Conservation (phyloP, 1,140 invertebrate genomes). For the Vollenhovia emeryi region DNA sequence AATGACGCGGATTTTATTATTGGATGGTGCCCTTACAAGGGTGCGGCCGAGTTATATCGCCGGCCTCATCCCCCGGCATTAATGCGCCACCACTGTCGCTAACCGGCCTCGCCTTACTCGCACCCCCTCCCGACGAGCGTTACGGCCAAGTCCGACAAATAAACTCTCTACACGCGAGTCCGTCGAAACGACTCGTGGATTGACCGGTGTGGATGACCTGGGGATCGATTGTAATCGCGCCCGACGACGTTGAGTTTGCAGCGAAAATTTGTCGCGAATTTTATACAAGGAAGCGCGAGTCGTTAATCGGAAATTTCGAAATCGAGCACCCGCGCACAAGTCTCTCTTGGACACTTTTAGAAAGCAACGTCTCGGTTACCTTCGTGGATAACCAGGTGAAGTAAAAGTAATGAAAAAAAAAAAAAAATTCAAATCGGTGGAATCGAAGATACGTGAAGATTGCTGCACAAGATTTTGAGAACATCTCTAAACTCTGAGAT, state of each 20-base stretch:
- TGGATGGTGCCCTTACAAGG: slow-evolving; percentile 74
- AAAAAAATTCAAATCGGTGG: neutral
- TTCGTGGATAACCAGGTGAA: neutral
- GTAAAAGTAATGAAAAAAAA: neutral
- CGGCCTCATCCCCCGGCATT: slow-evolving; percentile 28
- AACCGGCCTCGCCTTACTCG: slow-evolving; percentile 75
- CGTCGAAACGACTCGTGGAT: neutral
- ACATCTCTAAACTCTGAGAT: neutral
- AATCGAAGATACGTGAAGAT: neutral
- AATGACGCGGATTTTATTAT: slow-evolving; percentile 84
- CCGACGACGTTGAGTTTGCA: neutral
- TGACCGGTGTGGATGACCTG: neutral
- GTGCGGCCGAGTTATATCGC: slow-evolving; percentile 68
- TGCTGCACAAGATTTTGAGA: neutral
- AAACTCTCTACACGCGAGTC: slow-evolving; percentile 54
- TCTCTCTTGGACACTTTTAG: neutral
- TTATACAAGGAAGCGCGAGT: neutral
- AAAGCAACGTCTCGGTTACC: neutral
- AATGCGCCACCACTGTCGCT: slow-evolving; percentile 66
- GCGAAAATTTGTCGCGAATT: neutral
- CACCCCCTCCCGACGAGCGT: slow-evolving; percentile 9
- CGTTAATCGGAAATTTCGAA: neutral
- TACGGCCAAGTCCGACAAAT: slow-evolving; percentile 39
- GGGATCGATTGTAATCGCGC: neutral
- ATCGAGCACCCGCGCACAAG: neutral